Evolutionary conservation across 2,888 invertebrate genomes (phyloP).

Genomic region (Perithous albicinctus): DNA sequence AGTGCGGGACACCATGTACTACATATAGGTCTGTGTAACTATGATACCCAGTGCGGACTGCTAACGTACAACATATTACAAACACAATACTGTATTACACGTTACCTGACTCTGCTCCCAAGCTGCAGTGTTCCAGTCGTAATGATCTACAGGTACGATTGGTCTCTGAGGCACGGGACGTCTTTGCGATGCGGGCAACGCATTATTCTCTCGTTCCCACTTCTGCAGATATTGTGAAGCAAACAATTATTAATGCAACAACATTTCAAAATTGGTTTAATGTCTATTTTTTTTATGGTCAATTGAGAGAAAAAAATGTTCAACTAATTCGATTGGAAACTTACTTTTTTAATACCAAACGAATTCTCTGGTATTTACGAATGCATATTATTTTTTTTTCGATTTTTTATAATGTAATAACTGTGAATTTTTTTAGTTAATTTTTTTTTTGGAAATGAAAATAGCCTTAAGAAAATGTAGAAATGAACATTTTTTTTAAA

Average conservation of each 20-base stretch:
- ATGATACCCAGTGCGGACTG: background rate
- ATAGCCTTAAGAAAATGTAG: no score
- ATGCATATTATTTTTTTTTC: no score
- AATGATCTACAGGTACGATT: constrained; percentile 81
- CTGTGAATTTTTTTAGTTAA: no score
- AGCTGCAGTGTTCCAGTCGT: constrained; percentile 86
- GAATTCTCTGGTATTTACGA: no score
- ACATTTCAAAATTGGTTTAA: background rate
- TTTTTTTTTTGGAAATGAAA: no score
- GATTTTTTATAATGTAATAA: no score
- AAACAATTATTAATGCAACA: background rate
- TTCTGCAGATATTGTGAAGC: constrained; percentile 83
- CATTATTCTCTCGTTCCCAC: constrained; percentile 88
- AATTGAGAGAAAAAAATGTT: no score
- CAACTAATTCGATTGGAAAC: no score
- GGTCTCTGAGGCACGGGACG: constrained; percentile 87
- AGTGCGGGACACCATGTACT: constrained; percentile 13
- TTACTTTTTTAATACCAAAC: no score
- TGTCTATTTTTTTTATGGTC: no score
- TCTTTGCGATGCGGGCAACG: constrained; percentile 85
- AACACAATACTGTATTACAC: no score
- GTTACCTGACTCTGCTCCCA: constrained; percentile 86
- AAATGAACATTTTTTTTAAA: no score
- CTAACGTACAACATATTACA: background rate
- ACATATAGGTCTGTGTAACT: constrained; percentile 4